Evolutionary conservation across 2,113 vertebrate genomes (phyloP).

Genomic region (Syngnathus scovelli): DNA sequence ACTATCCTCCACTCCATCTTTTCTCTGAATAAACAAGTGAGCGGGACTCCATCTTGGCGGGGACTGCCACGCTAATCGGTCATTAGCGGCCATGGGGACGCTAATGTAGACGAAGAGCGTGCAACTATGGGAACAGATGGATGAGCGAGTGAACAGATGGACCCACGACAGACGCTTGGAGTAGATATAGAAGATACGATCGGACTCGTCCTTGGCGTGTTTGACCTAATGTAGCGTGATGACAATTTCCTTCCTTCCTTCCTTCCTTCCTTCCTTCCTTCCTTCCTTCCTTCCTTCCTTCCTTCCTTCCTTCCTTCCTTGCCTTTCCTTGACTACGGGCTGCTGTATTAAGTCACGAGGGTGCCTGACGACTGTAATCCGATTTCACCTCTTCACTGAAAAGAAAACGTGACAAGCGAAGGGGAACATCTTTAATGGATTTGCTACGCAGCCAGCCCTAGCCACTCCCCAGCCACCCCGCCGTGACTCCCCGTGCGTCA

Average conservation of each 20-base stretch:
- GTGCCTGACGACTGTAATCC: not conserved
- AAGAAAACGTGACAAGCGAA: not conserved
- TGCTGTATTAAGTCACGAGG: not conserved
- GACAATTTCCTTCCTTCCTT: not conserved
- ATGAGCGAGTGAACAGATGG: not conserved
- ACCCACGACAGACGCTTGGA: not conserved
- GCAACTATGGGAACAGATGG: not conserved
- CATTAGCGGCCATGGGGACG: not conserved
- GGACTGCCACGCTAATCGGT: not conserved
- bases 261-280: no score
- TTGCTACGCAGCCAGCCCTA: not conserved
- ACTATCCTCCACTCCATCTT: not conserved
- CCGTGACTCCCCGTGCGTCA: not conserved
- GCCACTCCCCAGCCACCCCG: not conserved
- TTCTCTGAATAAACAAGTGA: not conserved
- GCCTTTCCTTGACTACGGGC: not conserved
- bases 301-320: no score
- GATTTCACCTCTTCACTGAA: not conserved
- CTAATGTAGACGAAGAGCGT: not conserved
- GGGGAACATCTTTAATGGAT: not conserved
- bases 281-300: no score
- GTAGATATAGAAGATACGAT: not conserved
- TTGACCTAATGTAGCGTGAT: not conserved
- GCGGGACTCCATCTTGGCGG: not conserved
- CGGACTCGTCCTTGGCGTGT: not conserved